Evolutionary conservation across 2,113 vertebrate genomes (phyloP), one percentile per base, ranked within the genome.

Genomic region (Seriola aureovittata): DNA sequence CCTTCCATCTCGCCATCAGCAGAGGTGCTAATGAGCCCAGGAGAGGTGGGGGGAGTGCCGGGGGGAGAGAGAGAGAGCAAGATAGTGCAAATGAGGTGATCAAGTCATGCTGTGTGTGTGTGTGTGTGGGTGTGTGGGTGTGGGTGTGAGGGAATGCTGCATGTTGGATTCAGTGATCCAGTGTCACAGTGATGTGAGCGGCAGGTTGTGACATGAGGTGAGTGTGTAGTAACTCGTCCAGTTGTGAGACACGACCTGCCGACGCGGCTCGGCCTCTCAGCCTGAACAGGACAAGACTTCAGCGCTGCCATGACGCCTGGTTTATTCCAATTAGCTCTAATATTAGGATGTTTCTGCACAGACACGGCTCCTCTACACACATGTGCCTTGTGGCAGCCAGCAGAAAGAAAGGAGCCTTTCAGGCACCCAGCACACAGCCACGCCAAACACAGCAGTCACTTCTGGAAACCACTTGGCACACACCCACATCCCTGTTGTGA

Each of bases 1-100:
- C 76, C 71, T 76, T 91, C 93, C 80, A 91, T 90, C 87, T 96
- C 95, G 93, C 95, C 97, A 96, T 97, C 96, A 96, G 95, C 93
- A 92, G 96, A 96, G 96, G 95, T 94, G 93, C 96, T 98, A 98
- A 99, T 97, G 97, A 98, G 96, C 96, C 95, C 71, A 64, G 82
- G 88, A 84, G 93, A 94, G 75, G 93, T 95, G 80, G 95, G 95
- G 94, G 95, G 71, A 62, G 54, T 38, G 68, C 40, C 40, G 55
- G 19, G 82, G 79, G 75, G 72, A 57, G 69, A 69, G 82, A 65
- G 32, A 58, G 32, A 71, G 66, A 69, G 77, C 36, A 79, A 72
- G 78, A 73, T 77, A 84, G 90, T 92, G 92, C 88, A 92, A 94
- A 92, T 92, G 93, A 94, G 93, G 91, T 90, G 97, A 94, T 93